These are phyloP conservation scores for Clangula hyemalis DNA, from an alignment of 2,797 vertebrate species.

Conservation along the genomic window DNA sequence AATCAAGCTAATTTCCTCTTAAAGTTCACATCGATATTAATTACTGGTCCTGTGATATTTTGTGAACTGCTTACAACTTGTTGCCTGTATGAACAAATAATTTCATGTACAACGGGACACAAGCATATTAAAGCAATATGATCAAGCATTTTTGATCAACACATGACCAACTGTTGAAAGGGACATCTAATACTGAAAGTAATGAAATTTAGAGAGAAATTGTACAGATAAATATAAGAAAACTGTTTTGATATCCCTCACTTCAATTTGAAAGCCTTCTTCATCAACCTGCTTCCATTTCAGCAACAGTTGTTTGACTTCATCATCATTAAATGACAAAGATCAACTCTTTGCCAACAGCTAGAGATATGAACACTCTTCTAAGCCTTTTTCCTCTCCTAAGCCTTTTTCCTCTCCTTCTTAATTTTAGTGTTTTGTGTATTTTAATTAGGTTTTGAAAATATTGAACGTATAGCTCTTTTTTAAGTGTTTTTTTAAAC, in stretches of 20 bases:
- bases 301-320: slow-evolving; percentile 29
- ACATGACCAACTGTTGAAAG: neutral
- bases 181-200: neutral
- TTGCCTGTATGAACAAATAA: neutral
- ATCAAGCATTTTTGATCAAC: neutral
- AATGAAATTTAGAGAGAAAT: neutral
- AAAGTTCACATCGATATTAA: slow-evolving; percentile 2
- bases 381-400: neutral
- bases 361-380: neutral
- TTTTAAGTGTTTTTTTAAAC: neutral
- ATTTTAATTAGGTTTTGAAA: slow-evolving; percentile 19
- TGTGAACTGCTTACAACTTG: slow-evolving; percentile 20
- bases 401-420: neutral
- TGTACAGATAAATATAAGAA: neutral
- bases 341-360: slow-evolving; percentile 21
- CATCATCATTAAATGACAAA: slow-evolving; percentile 35
- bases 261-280: slow-evolving; percentile 22
- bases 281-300: slow-evolving; percentile 37
- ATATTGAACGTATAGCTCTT: neutral
- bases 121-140: neutral
- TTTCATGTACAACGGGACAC: neutral
- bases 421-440: slow-evolving; percentile 6
- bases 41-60: slow-evolving; percentile 16
- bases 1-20: neutral
- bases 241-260: neutral